Evolutionary conservation across 2,888 invertebrate genomes (phyloP).

Genomic region (Mellilla xanthometata): DNA sequence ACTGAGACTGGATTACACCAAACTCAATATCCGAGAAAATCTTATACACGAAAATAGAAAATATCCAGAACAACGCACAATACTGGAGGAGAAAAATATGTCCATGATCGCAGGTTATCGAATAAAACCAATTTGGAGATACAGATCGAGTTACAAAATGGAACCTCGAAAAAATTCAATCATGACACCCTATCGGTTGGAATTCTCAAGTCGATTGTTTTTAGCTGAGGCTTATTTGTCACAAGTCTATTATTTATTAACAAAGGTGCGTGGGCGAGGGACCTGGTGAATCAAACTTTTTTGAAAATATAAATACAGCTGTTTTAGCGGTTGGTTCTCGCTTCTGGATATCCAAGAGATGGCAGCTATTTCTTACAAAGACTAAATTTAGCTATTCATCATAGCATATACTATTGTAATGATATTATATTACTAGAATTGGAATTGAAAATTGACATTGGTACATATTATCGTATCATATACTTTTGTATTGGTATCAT

Average conservation of each 20-base stretch:
- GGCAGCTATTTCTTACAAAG: no score
- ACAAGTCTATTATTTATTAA: slow-evolving; percentile 67
- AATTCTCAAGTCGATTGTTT: slow-evolving; percentile 44
- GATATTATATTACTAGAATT: no score
- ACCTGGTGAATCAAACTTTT: no score
- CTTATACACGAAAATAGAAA: slow-evolving; percentile 2
- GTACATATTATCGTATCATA: no score
- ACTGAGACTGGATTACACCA: neutral
- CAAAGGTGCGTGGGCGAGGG: slow-evolving; percentile 31
- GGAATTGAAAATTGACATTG: no score
- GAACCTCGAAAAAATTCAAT: slow-evolving; percentile 50
- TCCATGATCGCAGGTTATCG: slow-evolving; percentile 22
- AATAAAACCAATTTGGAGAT: slow-evolving; percentile 30
- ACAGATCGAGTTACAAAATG: slow-evolving; percentile 31
- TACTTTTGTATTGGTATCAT: no score
- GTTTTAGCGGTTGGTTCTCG: no score
- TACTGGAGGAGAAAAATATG: slow-evolving; percentile 11
- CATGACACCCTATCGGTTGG: slow-evolving; percentile 38
- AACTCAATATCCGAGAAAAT: neutral
- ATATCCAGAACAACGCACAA: slow-evolving; percentile 8
- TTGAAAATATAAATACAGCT: no score
- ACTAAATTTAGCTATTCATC: no score
- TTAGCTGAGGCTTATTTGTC: slow-evolving; percentile 51
- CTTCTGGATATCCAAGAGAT: no score
- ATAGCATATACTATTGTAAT: no score